A percentile compares a stretch with the other conserved stretches of the same genome.
These are phyloP conservation scores for Stomatorhinus walkeri DNA, from an alignment of 2,797 vertebrate species.

Conservation along the genomic window DNA sequence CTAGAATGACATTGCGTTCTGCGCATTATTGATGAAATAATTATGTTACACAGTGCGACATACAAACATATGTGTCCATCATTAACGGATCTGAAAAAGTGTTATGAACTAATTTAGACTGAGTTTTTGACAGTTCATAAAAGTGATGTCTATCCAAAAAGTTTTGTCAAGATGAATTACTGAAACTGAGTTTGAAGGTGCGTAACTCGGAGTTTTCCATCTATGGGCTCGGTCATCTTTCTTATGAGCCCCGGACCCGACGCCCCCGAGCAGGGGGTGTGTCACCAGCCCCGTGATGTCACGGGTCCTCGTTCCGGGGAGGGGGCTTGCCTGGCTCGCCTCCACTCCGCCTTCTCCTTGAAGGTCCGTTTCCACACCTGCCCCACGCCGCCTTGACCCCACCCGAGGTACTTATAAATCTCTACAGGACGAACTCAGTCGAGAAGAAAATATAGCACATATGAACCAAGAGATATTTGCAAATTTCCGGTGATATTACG, in stretches of 20 bases:
- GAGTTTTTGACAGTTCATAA: not conserved
- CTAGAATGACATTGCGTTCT: not conserved
- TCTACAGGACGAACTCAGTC: not conserved
- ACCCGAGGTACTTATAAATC: not conserved
- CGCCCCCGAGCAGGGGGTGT: not conserved
- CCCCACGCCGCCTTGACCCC: not conserved
- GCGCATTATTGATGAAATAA: not conserved
- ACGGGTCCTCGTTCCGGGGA: conserved; percentile 5
- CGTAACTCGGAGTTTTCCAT: not conserved
- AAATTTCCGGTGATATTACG: conserved; percentile 2
- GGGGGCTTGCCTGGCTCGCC: not conserved
- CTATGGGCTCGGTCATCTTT: not conserved
- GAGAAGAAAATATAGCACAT: not conserved
- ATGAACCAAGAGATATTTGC: not conserved
- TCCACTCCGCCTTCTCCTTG: not conserved
- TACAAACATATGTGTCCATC: not conserved
- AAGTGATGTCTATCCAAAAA: not conserved
- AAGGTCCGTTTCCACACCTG: not conserved
- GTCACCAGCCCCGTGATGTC: conserved; percentile 14
- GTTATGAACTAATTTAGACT: not conserved
- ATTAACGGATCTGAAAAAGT: not conserved
- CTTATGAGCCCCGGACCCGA: not conserved
- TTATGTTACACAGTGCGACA: not conserved
- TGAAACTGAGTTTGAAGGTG: not conserved
- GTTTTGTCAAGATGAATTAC: not conserved